These are phyloP conservation scores for Eupelmus urozonus DNA, from an alignment of 2,888 invertebrate genomes.

Conservation along the genomic window DNA sequence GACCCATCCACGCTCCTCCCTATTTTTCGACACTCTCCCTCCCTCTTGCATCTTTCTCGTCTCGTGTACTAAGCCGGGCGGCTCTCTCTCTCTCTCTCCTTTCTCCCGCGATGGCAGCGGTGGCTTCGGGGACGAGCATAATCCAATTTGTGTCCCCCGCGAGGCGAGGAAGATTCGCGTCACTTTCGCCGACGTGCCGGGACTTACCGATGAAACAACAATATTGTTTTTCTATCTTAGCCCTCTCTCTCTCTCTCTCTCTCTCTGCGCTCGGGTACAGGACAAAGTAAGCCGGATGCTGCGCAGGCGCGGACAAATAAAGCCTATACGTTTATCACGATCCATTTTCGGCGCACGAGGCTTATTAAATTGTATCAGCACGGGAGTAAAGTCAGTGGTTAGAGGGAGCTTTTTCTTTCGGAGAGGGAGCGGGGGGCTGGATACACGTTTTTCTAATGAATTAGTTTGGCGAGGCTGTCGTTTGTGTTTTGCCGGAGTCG, in stretches of 20 bases:
- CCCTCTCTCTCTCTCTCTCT: background rate
- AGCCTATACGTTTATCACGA: constrained; percentile 36
- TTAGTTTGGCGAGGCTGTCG: background rate
- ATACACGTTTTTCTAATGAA: constrained; percentile 48
- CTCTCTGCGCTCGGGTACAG: background rate
- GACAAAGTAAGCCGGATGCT: too few species aligned
- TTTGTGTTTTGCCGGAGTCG: constrained; percentile 4
- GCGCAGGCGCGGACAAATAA: constrained; percentile 34
- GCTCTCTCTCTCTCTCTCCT: constrained; percentile 58
- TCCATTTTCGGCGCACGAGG: constrained; percentile 34
- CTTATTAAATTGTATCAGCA: constrained; percentile 54
- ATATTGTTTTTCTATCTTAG: constrained; percentile 72
- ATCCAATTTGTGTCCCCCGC: constrained; percentile 75
- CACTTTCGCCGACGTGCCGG: constrained; percentile 73
- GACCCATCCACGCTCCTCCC: background rate
- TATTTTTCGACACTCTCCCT: constrained; percentile 56
- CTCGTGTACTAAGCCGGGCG: constrained; percentile 48
- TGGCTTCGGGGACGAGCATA: constrained; percentile 67
- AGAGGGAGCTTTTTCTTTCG: constrained; percentile 22
- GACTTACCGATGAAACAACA: constrained; percentile 75
- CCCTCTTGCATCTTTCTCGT: constrained; percentile 43
- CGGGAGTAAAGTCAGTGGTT: too few species aligned
- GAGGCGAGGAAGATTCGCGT: constrained; percentile 60
- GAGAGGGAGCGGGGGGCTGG: background rate
- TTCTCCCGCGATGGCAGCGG: constrained; percentile 52